A percentile compares a stretch with the other conserved stretches of the same genome.
These are phyloP conservation scores for Emmelina monodactyla DNA, from an alignment of 2,888 invertebrate genomes.

Conservation along the genomic window DNA sequence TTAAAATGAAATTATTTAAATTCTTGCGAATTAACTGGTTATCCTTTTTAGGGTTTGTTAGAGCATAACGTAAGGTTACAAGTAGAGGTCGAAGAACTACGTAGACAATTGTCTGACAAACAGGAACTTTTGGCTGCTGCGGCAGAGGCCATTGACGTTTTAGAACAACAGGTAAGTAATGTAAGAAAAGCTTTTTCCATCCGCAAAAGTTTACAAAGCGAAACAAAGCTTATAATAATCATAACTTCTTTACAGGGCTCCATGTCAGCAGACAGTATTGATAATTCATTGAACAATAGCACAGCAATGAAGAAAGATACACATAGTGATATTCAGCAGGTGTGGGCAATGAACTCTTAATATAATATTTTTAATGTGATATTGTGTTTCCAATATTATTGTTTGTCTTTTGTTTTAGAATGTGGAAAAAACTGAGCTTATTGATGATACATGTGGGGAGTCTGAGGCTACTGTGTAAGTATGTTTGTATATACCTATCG, in stretches of 20 bases:
- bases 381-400: neutral
- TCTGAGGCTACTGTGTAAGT: slow-evolving; percentile 48
- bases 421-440: slow-evolving; percentile 23
- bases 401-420: slow-evolving; percentile 18
- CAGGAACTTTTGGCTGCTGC: slow-evolving; percentile 86
- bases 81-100: slow-evolving; percentile 79
- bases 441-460: slow-evolving; percentile 43
- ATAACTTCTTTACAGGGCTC: slow-evolving; percentile 34
- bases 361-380: slow-evolving; percentile 2
- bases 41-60: slow-evolving; percentile 43
- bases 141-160: slow-evolving; percentile 79
- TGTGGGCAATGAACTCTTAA: neutral
- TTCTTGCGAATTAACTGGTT: no score
- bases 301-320: slow-evolving; percentile 21
- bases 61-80: slow-evolving; percentile 61
- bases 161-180: slow-evolving; percentile 64
- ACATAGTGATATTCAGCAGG: slow-evolving; percentile 6
- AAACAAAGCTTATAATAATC: neutral
- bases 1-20: no score
- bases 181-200: neutral
- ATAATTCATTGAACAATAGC: slow-evolving; percentile 38
- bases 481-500: neutral
- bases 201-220: neutral
- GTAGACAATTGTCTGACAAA: slow-evolving; percentile 81
- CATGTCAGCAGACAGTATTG: slow-evolving; percentile 46